phyloP scores from a whole-genome alignment of 64 coral and sea anemone species.

The Actinia equina region DNA sequence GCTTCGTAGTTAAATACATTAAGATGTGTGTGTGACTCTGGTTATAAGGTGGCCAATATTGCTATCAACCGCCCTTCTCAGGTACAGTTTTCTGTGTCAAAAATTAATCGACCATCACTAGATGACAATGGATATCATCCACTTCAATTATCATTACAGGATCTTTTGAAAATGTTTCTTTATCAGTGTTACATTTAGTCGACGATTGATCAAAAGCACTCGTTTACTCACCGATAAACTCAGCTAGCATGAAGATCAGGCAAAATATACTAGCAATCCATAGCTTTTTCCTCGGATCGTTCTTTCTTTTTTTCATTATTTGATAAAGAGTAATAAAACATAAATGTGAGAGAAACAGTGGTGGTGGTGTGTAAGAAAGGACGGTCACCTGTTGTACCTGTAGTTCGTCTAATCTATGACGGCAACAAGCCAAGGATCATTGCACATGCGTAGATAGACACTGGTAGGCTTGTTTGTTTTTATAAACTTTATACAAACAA shows the following conservation, averaged over 20 bases:
- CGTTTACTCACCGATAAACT: conserved; percentile 60
- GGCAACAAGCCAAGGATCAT: neutral
- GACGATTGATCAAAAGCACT: neutral
- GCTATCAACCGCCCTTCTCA: no score
- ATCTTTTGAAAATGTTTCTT: neutral
- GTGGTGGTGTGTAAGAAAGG: neutral
- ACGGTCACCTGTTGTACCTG: neutral
- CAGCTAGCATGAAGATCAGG: conserved; percentile 62
- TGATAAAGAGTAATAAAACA: neutral
- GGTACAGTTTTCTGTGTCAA: neutral
- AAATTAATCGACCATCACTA: neutral
- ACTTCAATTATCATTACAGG: conserved; percentile 25
- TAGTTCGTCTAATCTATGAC: neutral
- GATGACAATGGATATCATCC: neutral
- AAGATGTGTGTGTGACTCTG: no score
- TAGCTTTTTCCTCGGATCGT: conserved; percentile 32
- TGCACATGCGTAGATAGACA: neutral
- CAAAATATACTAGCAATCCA: conserved; percentile 56
- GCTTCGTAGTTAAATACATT: no score
- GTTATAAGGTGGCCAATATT: no score
- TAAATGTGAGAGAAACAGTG: neutral
- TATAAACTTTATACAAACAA: no score
- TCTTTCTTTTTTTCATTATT: conserved; percentile 47
- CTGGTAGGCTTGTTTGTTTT: neutral
- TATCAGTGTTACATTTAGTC: neutral